phyloP scores from a whole-genome alignment of 1,140 invertebrate species.

The Brachionus calyciflorus region DNA sequence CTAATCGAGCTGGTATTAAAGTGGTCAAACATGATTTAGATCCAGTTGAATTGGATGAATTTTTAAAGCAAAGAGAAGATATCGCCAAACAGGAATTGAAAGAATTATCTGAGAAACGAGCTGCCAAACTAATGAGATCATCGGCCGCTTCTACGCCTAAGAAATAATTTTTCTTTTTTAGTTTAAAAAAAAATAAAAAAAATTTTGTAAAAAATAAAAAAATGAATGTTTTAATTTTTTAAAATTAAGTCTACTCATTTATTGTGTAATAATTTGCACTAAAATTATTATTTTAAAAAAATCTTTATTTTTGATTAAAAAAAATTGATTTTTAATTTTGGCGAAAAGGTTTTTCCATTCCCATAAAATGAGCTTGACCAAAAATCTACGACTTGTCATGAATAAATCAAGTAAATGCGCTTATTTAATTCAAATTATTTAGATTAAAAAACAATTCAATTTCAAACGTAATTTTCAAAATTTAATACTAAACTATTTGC shows the following conservation, averaged over 20 bases:
- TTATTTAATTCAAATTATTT: too few species aligned
- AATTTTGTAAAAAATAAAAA: background rate
- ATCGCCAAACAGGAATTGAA: conserved; percentile 73
- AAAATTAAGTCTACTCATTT: too few species aligned
- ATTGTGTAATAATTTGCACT: too few species aligned
- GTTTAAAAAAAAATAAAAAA: background rate
- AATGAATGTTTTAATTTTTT: too few species aligned
- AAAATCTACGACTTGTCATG: background rate
- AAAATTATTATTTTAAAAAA: too few species aligned
- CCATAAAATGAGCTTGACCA: conserved; percentile 14
- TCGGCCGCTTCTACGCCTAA: background rate
- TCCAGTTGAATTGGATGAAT: conserved; percentile 75
- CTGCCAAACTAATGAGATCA: conserved; percentile 84
- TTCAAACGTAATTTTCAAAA: too few species aligned
- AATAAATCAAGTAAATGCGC: background rate
- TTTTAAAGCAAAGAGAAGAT: conserved; percentile 73
- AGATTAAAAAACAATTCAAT: too few species aligned
- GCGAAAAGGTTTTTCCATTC: too few species aligned
- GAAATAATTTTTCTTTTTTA: background rate
- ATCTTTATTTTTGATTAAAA: too few species aligned
- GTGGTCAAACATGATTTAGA: conserved; percentile 75
- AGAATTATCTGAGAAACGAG: conserved; percentile 77
- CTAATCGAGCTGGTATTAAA: conserved; percentile 77
- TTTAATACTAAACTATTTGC: too few species aligned
- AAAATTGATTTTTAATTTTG: too few species aligned